Evolutionary conservation across 1,140 invertebrate species (phyloP).

Genomic region (Heliconius himera): DNA sequence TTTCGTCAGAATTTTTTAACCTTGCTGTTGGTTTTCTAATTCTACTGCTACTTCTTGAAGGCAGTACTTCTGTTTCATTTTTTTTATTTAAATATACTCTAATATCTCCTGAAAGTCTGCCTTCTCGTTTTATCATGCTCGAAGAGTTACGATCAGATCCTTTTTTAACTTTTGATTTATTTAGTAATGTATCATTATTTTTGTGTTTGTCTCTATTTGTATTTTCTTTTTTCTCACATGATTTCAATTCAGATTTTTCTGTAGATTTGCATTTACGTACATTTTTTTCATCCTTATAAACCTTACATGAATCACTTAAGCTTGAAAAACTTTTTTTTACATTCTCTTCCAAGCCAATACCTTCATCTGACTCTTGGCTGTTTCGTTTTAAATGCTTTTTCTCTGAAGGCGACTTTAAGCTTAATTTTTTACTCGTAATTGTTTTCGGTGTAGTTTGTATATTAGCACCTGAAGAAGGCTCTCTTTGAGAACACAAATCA

Average conservation of each 20-base stretch:
- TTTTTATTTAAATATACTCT: conserved; percentile 23
- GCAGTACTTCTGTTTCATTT: conserved; percentile 49
- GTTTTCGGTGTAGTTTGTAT: conserved; percentile 21
- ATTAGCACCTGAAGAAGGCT: conserved; percentile 20
- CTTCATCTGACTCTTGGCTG: conserved; percentile 20
- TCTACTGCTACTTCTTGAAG: conserved; percentile 56
- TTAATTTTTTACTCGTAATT: neutral
- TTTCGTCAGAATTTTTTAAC: conserved; percentile 41
- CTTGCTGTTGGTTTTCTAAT: conserved; percentile 61
- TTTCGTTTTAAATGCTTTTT: neutral
- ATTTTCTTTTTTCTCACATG: conserved; percentile 43
- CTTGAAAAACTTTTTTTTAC: neutral
- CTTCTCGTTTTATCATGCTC: neutral
- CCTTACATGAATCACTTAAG: neutral
- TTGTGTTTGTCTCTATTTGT: conserved; percentile 69
- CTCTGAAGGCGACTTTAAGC: neutral
- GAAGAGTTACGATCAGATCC: neutral
- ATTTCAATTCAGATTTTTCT: neutral
- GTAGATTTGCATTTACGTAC: neutral
- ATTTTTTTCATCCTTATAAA: neutral
- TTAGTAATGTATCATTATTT: conserved; percentile 35
- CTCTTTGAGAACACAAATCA: conserved; percentile 64
- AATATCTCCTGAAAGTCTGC: neutral
- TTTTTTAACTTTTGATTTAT: neutral
- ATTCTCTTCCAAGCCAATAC: conserved; percentile 41